Conservation (phyloP, 1,140 invertebrate genomes). For the Drosophila serrata region DNA sequence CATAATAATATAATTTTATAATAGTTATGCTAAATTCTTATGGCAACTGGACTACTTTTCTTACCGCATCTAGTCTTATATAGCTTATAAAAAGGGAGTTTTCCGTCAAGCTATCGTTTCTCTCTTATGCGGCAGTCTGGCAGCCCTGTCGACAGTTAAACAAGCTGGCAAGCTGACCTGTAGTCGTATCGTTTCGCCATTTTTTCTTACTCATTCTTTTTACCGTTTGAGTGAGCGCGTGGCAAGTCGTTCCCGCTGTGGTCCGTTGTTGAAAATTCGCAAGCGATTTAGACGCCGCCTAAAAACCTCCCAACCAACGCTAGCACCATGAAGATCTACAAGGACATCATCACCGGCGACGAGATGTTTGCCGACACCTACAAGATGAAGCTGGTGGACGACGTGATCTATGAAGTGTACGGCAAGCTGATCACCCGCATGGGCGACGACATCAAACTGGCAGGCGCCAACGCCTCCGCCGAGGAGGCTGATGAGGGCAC, state of each 20-base stretch:
- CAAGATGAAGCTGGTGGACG: constrained; percentile 96
- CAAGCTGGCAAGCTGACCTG: constrained; percentile 8
- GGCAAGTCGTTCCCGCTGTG: constrained; percentile 65
- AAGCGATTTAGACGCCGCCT: constrained; percentile 53
- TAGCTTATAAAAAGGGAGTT: background rate
- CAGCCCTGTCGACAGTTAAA: constrained; percentile 9
- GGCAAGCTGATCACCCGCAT: constrained; percentile 93
- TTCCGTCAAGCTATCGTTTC: background rate
- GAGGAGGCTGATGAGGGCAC: constrained; percentile 95
- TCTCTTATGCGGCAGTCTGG: background rate
- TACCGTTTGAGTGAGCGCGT: constrained; percentile 77
- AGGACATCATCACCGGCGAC: constrained; percentile 97
- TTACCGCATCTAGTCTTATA: too few relatives aligned
- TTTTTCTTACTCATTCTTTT: constrained; percentile 70
- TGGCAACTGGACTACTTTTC: too few relatives aligned
- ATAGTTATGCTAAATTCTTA: too few relatives aligned
- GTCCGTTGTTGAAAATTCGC: constrained; percentile 69
- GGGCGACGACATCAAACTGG: constrained; percentile 92
- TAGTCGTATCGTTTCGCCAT: constrained; percentile 23
- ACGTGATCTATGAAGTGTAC: constrained; percentile 97
- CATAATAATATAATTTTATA: too few relatives aligned
- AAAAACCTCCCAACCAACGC: constrained; percentile 35
- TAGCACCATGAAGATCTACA: constrained; percentile 97
- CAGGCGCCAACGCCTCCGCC: constrained; percentile 96
- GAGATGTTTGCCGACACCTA: constrained; percentile 99